These are phyloP conservation scores for Nymphalis urticae DNA, from an alignment of 2,888 invertebrate species.

Conservation along the genomic window DNA sequence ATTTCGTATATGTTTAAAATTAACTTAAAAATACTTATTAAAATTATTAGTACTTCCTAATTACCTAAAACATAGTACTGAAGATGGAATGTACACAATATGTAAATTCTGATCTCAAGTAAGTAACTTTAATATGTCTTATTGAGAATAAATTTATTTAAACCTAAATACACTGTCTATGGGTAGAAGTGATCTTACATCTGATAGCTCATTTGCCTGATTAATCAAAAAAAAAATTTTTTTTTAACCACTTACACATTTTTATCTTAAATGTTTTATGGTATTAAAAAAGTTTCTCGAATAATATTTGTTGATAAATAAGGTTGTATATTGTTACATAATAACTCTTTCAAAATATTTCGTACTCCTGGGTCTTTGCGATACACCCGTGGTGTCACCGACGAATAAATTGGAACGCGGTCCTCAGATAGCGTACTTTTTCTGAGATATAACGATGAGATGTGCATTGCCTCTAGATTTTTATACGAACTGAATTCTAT, in stretches of 20 bases:
- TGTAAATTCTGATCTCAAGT: no score
- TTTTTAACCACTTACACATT: no score
- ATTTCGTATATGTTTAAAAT: no score
- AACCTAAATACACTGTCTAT: no score
- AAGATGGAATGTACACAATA: no score
- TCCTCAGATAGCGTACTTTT: slow-evolving; percentile 24
- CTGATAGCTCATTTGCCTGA: neutral
- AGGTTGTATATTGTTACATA: neutral
- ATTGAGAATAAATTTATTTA: no score
- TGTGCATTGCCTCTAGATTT: slow-evolving; percentile 20
- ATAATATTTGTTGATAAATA: neutral
- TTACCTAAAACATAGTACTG: no score
- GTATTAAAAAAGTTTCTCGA: neutral
- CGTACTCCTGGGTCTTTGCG: neutral
- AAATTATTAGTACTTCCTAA: no score
- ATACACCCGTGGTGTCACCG: slow-evolving; percentile 14
- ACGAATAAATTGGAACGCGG: slow-evolving; percentile 28
- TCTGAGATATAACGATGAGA: slow-evolving; percentile 30
- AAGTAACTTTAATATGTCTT: no score
- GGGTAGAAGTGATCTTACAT: neutral
- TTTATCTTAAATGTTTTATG: no score
- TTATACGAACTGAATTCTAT: slow-evolving; percentile 15
- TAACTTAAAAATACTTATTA: no score
- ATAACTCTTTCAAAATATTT: slow-evolving; percentile 2
- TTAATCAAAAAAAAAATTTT: no score